These are phyloP conservation scores for Apomyelois bistriatella DNA, from an alignment of 2,888 invertebrate species.

Conservation along the genomic window DNA sequence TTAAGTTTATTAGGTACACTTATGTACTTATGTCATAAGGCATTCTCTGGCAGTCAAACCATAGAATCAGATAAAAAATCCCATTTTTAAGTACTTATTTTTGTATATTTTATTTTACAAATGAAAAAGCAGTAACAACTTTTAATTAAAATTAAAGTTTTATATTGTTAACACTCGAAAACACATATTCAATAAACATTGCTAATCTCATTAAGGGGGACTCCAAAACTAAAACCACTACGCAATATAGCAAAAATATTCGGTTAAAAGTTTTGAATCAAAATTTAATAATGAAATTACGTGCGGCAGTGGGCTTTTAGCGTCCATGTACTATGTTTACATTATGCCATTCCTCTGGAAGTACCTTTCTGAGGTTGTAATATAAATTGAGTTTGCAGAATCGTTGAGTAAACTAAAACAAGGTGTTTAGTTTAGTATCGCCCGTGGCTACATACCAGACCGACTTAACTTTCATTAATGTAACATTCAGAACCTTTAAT, in stretches of 20 bases:
- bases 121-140: not conserved
- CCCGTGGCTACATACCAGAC: constrained; percentile 47
- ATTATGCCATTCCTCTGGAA: constrained; percentile 42
- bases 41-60: too few species aligned
- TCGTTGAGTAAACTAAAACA: constrained; percentile 58
- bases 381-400: constrained; percentile 62
- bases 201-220: not conserved
- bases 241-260: constrained; percentile 1
- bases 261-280: constrained; percentile 7
- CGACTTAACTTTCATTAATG: constrained; percentile 46
- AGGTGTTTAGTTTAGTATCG: constrained; percentile 55
- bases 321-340: constrained; percentile 30
- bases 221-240: constrained; percentile 2
- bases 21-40: too few species aligned
- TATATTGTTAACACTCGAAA: not conserved
- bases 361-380: constrained; percentile 52
- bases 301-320: constrained; percentile 31
- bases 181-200: not conserved
- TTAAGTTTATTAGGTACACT: too few species aligned
- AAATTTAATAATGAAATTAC: constrained; percentile 26
- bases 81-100: too few species aligned
- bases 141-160: not conserved
- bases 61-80: too few species aligned
- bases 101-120: too few species aligned
- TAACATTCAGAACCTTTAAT: constrained; percentile 46